These are phyloP conservation scores for Lagenorhynchus albirostris DNA, from an alignment of 2,113 vertebrate genomes.

Conservation along the genomic window DNA sequence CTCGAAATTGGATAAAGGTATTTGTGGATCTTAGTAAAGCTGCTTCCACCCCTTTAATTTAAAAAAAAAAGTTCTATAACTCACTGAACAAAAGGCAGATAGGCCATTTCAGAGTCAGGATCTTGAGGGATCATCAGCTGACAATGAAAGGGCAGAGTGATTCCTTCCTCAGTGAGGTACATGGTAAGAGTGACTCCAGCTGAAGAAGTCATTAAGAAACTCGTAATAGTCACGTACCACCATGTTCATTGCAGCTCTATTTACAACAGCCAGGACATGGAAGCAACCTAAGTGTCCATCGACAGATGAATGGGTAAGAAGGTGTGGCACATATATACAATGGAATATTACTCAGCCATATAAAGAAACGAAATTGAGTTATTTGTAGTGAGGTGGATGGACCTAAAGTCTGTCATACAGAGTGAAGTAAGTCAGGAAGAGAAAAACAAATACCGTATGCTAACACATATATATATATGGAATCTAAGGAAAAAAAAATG, in stretches of 20 bases:
- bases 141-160: neutral
- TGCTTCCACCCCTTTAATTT: neutral
- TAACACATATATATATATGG: too few species aligned
- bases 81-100: neutral
- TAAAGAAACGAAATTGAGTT: too few species aligned
- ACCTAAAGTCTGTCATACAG: too few species aligned
- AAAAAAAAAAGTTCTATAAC: neutral
- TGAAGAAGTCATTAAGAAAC: constrained; percentile 43
- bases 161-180: neutral
- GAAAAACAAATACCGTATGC: too few species aligned
- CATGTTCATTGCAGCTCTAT: rapidly evolving
- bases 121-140: neutral
- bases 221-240: neutral
- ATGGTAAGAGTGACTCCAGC: neutral
- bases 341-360: too few species aligned
- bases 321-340: too few species aligned
- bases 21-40: neutral
- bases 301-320: too few species aligned
- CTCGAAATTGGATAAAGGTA: neutral
- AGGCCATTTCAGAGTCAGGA: neutral
- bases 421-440: too few species aligned
- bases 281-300: too few species aligned
- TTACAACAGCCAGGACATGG: too few species aligned
- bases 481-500: too few species aligned
- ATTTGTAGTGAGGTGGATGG: too few species aligned